These are phyloP conservation scores for Daboia siamensis DNA, from an alignment of 2,113 vertebrate species.

Conservation along the genomic window DNA sequence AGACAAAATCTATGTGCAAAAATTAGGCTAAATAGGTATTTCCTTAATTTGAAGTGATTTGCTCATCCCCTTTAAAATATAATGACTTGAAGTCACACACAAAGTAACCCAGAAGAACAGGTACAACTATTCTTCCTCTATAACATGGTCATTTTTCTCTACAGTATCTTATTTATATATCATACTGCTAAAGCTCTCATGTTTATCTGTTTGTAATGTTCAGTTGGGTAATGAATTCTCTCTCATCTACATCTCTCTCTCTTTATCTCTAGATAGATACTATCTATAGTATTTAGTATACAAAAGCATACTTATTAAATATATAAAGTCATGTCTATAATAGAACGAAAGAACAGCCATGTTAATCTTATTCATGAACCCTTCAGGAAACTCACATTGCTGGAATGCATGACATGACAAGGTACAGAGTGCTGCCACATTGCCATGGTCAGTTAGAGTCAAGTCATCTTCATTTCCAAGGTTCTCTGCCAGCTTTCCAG, in stretches of 20 bases:
- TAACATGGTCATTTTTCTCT: not conserved
- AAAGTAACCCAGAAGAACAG: not conserved
- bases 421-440: not conserved
- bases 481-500: not conserved
- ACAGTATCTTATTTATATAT: not conserved
- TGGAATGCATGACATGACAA: too few species aligned
- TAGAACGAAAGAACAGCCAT: too few species aligned
- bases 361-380: too few species aligned
- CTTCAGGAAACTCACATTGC: too few species aligned
- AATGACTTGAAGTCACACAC: not conserved
- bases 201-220: not conserved
- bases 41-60: not conserved
- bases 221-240: not conserved
- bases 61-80: not conserved
- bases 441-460: not conserved
- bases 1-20: not conserved
- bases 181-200: not conserved
- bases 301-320: too few species aligned
- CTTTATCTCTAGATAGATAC: too few species aligned
- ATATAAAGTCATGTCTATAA: too few species aligned
- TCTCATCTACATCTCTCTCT: too few species aligned
- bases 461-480: not conserved
- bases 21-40: not conserved
- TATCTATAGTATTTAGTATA: too few species aligned
- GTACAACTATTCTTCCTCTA: not conserved